Evolutionary conservation across 2,888 invertebrate genomes (phyloP), one percentile per base, ranked within the genome.

Genomic region (Folsomia manolachei): DNA sequence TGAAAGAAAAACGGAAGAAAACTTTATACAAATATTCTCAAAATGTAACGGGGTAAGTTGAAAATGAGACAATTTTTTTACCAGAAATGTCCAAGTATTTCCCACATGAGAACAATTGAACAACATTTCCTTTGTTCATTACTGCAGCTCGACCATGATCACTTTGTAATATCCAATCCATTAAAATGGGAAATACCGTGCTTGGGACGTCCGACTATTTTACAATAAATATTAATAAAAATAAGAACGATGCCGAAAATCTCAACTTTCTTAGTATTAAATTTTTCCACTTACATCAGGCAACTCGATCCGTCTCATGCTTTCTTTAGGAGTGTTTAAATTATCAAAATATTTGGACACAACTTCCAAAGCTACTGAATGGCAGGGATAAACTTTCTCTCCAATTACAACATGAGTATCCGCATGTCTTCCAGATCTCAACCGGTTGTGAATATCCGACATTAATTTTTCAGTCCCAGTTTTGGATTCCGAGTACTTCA

Each of bases 81-180:
- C 75, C 75, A 27, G 72, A 63, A 9, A 78, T 77, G 27, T 68
- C 75, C 11, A 80, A 60, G 65, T 70, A 75, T 1, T 68, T 62
- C 0, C 78, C 75, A 24, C 75, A 76, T 18, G 72, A 63, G 61
- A 73, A 80, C 0, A 79, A 53, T 11, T 70, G 51, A 11, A 78
- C 69, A 2, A 79, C 74, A 70, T 79, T 79, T 9, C 72, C 74
- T 21, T 75, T 70, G 1, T 52, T 75, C 18, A 79, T 60, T 1
- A 77, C 69, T 24, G 26, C 27, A 14, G 26, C 24, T 26, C 78
- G 67, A 0, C 64, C 69, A 4, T 72, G 61, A 19, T 76, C 71
- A 4, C 71, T 71, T 21, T 77, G 70, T 1, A 79, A n/a, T 24
- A 80, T 78, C 80, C 80, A 80, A 51, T 80, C 74, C 78, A 80